Base-by-base conservation (phyloP, 2,113 vertebrate genomes). In the Onychostoma macrolepis region DNA sequence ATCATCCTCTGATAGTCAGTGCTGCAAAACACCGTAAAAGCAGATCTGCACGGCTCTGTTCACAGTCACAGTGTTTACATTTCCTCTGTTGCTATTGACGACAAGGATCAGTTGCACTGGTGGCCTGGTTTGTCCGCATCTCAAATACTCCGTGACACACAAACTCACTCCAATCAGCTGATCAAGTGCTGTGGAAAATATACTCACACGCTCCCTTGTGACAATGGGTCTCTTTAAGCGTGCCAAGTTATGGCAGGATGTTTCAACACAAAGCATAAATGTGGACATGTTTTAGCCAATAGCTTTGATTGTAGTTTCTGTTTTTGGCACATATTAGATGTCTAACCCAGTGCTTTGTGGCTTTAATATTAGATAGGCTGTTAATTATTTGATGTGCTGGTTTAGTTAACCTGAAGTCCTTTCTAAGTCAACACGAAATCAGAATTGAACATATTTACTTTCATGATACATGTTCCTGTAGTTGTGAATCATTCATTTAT, bases 81-180 rank as follows among this genome's bases (percentile, higher is more conserved):
- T 63, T 48, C 69, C 41, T 65, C 67, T 45, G 79, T 81, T 87
- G 65, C 78, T 28, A 81, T 21, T 45, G 67, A 43, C 85, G 41
- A 75, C 79, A 75, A 56, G 85, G 43, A 48, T 82, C 53, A 36
- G 19, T 75, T 81, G 72, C 78, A 63, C 61, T 4, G 65, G 50
- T 30, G 69, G 53, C 56, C 85, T 75, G 78, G 78, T 53, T 72
- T 81, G 78, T 80, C 65, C 10, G 33, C 65, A 53, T 81, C 85
- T 86, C 63, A 72, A 81, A 83, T 80, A 61, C 84, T 85, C 72
- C 28, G 13, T 50, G 71, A 71, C 67, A 61, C 82, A 80, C 61
- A 69, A 26, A 38, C 86, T 48, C 41, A 26, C 72, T 41, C 56
- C 45, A 78, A 41, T 50, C 82, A 84, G 81, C 81, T 83, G 81